phyloP scores from a whole-genome alignment of 2,888 invertebrate genomes.

The Ophion obscuratus region DNA sequence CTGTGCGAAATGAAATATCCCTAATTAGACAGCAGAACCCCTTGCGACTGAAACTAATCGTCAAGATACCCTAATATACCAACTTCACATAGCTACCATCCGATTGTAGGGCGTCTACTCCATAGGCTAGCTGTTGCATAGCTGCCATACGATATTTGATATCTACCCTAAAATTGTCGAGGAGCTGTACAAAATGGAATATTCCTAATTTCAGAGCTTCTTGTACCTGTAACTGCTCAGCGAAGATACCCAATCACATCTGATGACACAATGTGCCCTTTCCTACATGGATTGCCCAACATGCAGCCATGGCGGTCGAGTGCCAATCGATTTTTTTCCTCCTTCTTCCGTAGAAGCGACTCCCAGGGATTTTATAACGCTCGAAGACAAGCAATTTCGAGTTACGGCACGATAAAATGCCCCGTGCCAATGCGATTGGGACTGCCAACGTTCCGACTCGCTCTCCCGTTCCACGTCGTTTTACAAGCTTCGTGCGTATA shows the following conservation, averaged over 20 bases:
- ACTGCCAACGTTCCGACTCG: constrained; percentile 43
- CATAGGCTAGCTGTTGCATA: neutral
- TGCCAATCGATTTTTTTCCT: constrained; percentile 66
- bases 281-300: constrained; percentile 50
- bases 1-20: neutral
- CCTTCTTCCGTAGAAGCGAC: constrained; percentile 51
- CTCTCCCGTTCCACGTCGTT: constrained; percentile 39
- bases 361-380: constrained; percentile 76
- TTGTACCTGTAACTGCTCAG: neutral
- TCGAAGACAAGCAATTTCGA: constrained; percentile 75
- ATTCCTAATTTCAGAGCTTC: neutral
- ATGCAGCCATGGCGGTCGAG: constrained; percentile 53
- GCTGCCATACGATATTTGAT: neutral
- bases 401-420: constrained; percentile 78
- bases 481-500: constrained; percentile 53
- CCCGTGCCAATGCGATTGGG: constrained; percentile 67
- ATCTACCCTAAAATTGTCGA: neutral
- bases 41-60: neutral
- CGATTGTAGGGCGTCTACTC: neutral
- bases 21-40: neutral
- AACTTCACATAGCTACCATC: neutral
- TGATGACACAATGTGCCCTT: constrained; percentile 15
- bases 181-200: neutral
- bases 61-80: neutral
- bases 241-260: neutral